Percentiles rank a stretch among this genome's conserved stretches.
These are phyloP conservation scores for Lucilia cuprina DNA, from an alignment of 1,140 invertebrate species.

Conservation along the genomic window DNA sequence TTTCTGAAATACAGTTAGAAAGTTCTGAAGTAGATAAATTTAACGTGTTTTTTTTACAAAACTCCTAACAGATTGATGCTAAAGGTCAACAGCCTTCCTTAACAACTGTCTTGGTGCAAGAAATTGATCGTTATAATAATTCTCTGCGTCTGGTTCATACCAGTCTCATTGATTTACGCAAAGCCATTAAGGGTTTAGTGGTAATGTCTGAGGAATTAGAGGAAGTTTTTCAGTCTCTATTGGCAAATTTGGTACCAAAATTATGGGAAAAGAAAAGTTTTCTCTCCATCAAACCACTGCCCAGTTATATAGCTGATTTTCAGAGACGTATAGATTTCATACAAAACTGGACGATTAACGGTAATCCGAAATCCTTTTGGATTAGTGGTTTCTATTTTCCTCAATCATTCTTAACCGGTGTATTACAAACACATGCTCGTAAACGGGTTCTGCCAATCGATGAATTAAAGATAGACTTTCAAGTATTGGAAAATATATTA, in stretches of 20 bases:
- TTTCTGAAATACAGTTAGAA: too few species aligned
- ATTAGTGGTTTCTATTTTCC: conserved; percentile 90
- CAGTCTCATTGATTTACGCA: conserved; percentile 77
- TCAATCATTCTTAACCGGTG: conserved; percentile 88
- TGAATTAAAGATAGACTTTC: conserved; percentile 81
- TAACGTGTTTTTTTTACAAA: too few species aligned
- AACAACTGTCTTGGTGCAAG: conserved; percentile 84
- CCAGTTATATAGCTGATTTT: conserved; percentile 84
- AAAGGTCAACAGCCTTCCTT: conserved; percentile 77
- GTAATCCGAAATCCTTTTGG: conserved; percentile 83
- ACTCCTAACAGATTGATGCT: conserved; percentile 64
- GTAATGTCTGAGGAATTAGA: conserved; percentile 90
- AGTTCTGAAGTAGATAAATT: too few species aligned
- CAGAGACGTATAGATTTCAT: conserved; percentile 81
- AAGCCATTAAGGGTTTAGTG: conserved; percentile 85
- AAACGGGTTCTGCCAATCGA: conserved; percentile 86
- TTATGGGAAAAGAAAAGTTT: conserved; percentile 85
- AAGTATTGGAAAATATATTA: conserved; percentile 66
- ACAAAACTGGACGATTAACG: conserved; percentile 73
- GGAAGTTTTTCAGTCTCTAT: conserved; percentile 77
- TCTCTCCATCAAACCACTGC: conserved; percentile 84
- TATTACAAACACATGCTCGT: conserved; percentile 83
- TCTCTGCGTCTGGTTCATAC: conserved; percentile 74
- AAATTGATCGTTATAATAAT: conserved; percentile 85
- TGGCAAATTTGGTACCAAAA: conserved; percentile 80